Percentiles rank a stretch among this genome's conserved stretches.
phyloP scores from a whole-genome alignment of 2,797 vertebrate genomes.

The Botia almorhae region DNA sequence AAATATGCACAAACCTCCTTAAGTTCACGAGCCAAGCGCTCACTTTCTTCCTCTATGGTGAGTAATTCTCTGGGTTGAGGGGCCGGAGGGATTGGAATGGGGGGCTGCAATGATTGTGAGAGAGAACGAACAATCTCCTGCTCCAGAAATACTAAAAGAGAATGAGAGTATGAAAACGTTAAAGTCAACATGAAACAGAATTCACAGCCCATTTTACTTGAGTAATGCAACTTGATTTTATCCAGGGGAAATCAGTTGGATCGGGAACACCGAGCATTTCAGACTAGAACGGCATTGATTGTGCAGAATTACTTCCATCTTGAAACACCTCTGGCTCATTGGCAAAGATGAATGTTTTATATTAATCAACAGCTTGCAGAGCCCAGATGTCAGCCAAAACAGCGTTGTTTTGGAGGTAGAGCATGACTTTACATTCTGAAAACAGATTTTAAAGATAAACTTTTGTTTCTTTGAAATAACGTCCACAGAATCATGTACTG shows the following conservation, averaged over 20 bases:
- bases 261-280: too few relatives aligned
- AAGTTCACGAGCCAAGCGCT: constrained; percentile 80
- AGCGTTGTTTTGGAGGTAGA: too few relatives aligned
- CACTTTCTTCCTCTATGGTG: constrained; percentile 82
- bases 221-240: neutral
- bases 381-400: too few relatives aligned
- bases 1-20: constrained; percentile 68
- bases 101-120: constrained; percentile 55
- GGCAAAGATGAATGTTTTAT: too few relatives aligned
- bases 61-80: constrained; percentile 80
- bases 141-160: constrained; percentile 76
- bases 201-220: neutral
- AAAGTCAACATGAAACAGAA: neutral
- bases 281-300: too few relatives aligned
- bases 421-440: too few relatives aligned
- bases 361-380: too few relatives aligned
- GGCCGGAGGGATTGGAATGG: constrained; percentile 67
- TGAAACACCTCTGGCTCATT: too few relatives aligned
- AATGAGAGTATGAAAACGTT: neutral
- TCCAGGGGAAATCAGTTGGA: neutral
- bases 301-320: too few relatives aligned
- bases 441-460: too few relatives aligned
- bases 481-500: too few relatives aligned
- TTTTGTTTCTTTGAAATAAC: too few relatives aligned
- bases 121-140: constrained; percentile 74